Evolutionary conservation across 2,888 invertebrate species (phyloP).

Genomic region (Nemapogon koenigi): DNA sequence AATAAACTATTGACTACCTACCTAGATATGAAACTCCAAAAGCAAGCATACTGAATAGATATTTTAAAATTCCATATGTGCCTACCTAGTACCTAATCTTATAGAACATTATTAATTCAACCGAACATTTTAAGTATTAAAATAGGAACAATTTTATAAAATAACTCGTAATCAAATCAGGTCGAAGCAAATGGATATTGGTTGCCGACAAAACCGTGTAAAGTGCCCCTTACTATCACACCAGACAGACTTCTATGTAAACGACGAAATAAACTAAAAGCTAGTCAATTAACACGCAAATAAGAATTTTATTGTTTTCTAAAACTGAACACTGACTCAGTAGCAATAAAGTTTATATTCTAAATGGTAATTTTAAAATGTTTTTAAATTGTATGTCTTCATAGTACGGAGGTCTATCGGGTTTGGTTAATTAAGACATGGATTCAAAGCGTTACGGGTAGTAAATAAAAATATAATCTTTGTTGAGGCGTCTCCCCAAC

Average conservation of each 20-base stretch:
- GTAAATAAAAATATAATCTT: conserved; percentile 63
- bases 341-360: conserved; percentile 16
- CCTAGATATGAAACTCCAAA: too few species aligned
- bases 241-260: too few species aligned
- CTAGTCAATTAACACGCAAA: too few species aligned
- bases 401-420: conserved; percentile 27
- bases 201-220: conserved; percentile 49
- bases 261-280: too few species aligned
- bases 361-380: not conserved
- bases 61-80: too few species aligned
- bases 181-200: conserved; percentile 48
- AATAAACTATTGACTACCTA: too few species aligned
- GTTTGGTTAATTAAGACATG: conserved; percentile 64
- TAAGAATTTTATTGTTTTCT: not conserved
- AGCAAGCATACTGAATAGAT: too few species aligned
- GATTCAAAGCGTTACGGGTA: conserved; percentile 59
- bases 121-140: too few species aligned
- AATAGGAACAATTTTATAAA: conserved; percentile 24
- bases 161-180: conserved; percentile 45
- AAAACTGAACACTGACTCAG: not conserved
- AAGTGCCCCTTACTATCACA: conserved; percentile 33
- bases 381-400: not conserved
- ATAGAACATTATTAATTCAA: too few species aligned
- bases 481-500: conserved; percentile 52
- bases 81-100: too few species aligned